Conservation (phyloP, 1,140 invertebrate species). For the Zaprionus camerounensis region DNA sequence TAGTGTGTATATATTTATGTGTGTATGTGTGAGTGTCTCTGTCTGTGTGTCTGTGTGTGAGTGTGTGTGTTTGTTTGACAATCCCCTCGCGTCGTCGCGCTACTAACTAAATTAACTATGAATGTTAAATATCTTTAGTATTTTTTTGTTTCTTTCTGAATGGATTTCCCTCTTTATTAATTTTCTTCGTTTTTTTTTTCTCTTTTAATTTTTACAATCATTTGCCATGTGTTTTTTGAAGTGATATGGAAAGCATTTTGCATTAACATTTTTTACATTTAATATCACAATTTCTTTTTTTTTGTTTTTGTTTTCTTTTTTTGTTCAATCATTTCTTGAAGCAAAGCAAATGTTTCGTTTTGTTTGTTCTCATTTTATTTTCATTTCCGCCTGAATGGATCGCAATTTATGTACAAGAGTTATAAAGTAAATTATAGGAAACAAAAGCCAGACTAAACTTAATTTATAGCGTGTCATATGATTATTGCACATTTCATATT, state of each 20-base stretch:
- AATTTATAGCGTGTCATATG: slow-evolving; percentile 78
- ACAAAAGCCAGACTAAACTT: slow-evolving; percentile 69
- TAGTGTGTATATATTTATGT: slow-evolving; percentile 5
- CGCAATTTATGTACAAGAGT: slow-evolving; percentile 58
- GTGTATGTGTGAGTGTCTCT: slow-evolving; percentile 9
- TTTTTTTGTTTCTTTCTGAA: slow-evolving; percentile 22
- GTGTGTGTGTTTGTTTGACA: slow-evolving; percentile 37
- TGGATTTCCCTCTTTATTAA: slow-evolving; percentile 1
- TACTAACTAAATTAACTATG: slow-evolving; percentile 78
- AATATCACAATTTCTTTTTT: slow-evolving; percentile 79
- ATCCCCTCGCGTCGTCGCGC: slow-evolving; percentile 42
- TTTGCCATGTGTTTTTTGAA: slow-evolving; percentile 70
- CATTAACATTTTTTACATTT: slow-evolving; percentile 64
- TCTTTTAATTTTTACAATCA: slow-evolving; percentile 36
- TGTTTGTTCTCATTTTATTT: slow-evolving; percentile 37
- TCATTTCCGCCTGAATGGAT: slow-evolving; percentile 35
- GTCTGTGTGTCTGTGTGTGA: slow-evolving; percentile 7
- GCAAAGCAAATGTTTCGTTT: slow-evolving; percentile 62
- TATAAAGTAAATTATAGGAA: slow-evolving; percentile 70
- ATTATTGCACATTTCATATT: slow-evolving; percentile 72
- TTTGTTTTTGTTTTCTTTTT: slow-evolving; percentile 37
- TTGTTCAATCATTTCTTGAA: slow-evolving; percentile 53
- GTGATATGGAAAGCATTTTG: slow-evolving; percentile 80
- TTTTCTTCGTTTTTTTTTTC: slow-evolving; percentile 11
- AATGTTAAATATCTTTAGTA: slow-evolving; percentile 65